Evolutionary conservation across 2,888 invertebrate genomes (phyloP), one percentile per base, ranked within the genome.

Genomic region (Theretra japonica): DNA sequence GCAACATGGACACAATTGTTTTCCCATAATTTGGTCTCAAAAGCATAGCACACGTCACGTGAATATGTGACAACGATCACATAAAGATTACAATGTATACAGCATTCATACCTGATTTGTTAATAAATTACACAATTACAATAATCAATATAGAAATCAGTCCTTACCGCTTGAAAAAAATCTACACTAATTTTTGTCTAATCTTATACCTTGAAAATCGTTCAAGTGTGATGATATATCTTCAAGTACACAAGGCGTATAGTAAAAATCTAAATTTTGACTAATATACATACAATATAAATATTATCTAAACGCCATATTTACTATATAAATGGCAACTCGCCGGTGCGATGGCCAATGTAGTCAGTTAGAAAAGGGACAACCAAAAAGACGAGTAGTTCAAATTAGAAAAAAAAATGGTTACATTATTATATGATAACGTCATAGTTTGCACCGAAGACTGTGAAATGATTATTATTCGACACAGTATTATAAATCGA

Each of bases 191-290:
- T 48, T 48, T 21, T 17, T 33, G 62, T 65, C 65, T 65, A 65
- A 41, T 21, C 23, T 65, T 60, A 72, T 28, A 53, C 53, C 30
- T 53, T 33, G 53, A 70, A 59, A 25, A 65, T 57, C 68, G 41
- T 65, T 50, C 57, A 65, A 58, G 50, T 60, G 57, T 28, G 65
- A 65, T 65, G 58, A 41, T 65, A 65, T 23, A 65, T n/a, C 53
- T 53, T 53, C 4, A 6, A 17, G 11, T 62, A 65, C 17, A 58
- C 48, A 65, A 48, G 65, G 48, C 48, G 17, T 65, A 65, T 23
- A 41, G 23, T 17, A 41, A 41, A 41, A 48, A 25, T 48, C 65
- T 65, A 48, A 62, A 65, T 41, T 23, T 65, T 41, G 6, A 23
- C 62, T 48, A 65, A 65, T 48, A 65, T 48, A 65, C 65, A 65